phyloP scores from a whole-genome alignment of 2,888 invertebrate genomes.

The Sturmia bella region DNA sequence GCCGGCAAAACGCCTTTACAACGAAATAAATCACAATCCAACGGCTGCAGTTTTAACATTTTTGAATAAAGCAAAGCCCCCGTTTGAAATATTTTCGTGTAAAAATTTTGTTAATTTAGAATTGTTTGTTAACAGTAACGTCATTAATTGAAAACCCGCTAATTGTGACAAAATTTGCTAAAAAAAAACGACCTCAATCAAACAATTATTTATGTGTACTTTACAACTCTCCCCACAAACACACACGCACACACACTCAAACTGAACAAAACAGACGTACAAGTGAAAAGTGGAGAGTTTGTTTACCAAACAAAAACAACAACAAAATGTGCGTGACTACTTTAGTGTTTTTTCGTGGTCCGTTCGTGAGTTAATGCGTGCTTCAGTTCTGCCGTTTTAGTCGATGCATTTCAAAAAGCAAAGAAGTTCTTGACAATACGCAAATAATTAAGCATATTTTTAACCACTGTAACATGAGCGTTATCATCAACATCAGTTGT shows the following conservation, averaged over 20 bases:
- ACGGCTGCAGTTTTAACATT: neutral
- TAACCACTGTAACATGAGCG: constrained; percentile 25
- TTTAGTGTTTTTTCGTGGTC: neutral
- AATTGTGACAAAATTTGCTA: constrained; percentile 61
- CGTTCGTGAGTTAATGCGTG: constrained; percentile 29
- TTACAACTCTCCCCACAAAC: constrained; percentile 18
- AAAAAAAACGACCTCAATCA: constrained; percentile 49
- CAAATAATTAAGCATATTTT: constrained; percentile 44
- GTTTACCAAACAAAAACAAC: constrained; percentile 21
- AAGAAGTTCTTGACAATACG: constrained; percentile 11
- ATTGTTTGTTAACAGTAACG: constrained; percentile 36
- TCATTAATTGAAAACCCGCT: constrained; percentile 59
- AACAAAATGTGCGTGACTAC: constrained; percentile 50
- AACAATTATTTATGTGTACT: constrained; percentile 16
- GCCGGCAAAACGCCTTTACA: constrained; percentile 59
- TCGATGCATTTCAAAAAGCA: constrained; percentile 22
- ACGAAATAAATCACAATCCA: constrained; percentile 21
- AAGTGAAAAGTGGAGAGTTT: constrained; percentile 40
- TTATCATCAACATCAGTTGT: constrained; percentile 21
- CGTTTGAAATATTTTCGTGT: constrained; percentile 33
- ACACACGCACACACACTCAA: neutral
- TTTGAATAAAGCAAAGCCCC: neutral
- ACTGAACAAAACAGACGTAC: neutral
- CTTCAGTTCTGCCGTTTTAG: constrained; percentile 19
- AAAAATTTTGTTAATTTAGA: constrained; percentile 21